A percentile compares a stretch with the other conserved stretches of the same genome.
Conservation (phyloP, 2,888 invertebrate species). For the Drosophila silvestris region DNA sequence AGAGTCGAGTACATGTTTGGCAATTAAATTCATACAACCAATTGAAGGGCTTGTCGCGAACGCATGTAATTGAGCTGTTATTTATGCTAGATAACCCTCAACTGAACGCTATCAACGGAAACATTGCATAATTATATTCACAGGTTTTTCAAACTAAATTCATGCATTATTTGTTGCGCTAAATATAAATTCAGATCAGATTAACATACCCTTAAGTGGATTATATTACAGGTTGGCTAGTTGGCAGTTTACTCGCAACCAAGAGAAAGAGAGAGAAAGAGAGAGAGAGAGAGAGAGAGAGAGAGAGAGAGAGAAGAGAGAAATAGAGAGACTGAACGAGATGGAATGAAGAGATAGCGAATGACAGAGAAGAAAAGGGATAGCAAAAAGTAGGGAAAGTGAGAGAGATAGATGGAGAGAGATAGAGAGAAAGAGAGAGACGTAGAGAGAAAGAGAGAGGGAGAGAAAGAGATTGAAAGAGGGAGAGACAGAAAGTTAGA, state of each 20-base stretch:
- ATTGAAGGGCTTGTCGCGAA: conserved; percentile 3
- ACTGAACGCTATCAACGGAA: conserved; percentile 32
- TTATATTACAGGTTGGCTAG: conserved; percentile 12
- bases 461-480: background rate
- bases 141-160: conserved; percentile 44
- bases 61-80: conserved; percentile 3
- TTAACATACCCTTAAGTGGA: background rate
- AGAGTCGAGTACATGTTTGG: background rate
- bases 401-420: background rate
- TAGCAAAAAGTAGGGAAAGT: background rate
- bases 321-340: background rate
- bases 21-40: background rate
- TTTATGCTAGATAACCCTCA: background rate
- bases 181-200: conserved; percentile 29
- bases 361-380: background rate
- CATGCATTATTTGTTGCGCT: conserved; percentile 35
- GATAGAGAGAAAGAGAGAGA: background rate
- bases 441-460: background rate
- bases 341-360: background rate
- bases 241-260: background rate
- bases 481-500: background rate
- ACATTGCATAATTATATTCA: conserved; percentile 43
- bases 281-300: too few relatives aligned
- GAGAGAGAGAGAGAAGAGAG: background rate
- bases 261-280: background rate